Evolutionary conservation across 1,140 invertebrate species (phyloP).

Genomic region (Drosophila neocordata): DNA sequence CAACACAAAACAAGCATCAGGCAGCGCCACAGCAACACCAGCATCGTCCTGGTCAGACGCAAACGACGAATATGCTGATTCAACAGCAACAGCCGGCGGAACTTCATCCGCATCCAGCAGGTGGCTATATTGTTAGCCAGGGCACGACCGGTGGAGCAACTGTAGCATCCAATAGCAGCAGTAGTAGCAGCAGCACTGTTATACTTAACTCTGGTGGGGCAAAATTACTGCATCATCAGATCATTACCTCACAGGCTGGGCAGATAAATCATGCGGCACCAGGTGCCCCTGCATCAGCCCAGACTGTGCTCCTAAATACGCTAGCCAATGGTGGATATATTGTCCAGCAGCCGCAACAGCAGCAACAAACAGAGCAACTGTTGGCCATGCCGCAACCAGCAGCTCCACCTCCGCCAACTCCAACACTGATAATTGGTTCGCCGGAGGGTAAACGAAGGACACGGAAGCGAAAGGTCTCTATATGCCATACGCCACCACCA

Average conservation of each 20-base stretch:
- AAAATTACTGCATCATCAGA: conserved; percentile 80
- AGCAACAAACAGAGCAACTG: conserved; percentile 79
- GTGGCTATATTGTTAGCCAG: conserved; percentile 75
- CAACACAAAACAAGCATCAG: conserved; percentile 74
- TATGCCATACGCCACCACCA: conserved; percentile 62
- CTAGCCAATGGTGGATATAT: conserved; percentile 91
- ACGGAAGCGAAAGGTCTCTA: conserved; percentile 55
- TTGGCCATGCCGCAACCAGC: conserved; percentile 86
- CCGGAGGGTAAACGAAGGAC: conserved; percentile 84
- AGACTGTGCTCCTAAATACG: conserved; percentile 91
- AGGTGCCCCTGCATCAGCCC: conserved; percentile 59
- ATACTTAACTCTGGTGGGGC: conserved; percentile 64
- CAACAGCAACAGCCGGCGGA: conserved; percentile 47
- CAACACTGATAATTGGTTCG: conserved; percentile 83
- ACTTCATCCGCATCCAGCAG: conserved; percentile 48
- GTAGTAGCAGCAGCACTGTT: conserved; percentile 44
- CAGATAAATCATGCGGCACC: conserved; percentile 81
- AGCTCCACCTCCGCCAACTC: conserved; percentile 61
- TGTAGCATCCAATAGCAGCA: conserved; percentile 17
- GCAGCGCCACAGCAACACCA: conserved; percentile 39
- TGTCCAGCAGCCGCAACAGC: conserved; percentile 83
- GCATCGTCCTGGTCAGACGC: conserved; percentile 28
- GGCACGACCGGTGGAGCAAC: conserved; percentile 8
- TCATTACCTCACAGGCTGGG: conserved; percentile 71
- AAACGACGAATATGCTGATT: conserved; percentile 35